Evolutionary conservation across 2,797 vertebrate genomes (phyloP).

Genomic region (Pteronotus mesoamericanus): DNA sequence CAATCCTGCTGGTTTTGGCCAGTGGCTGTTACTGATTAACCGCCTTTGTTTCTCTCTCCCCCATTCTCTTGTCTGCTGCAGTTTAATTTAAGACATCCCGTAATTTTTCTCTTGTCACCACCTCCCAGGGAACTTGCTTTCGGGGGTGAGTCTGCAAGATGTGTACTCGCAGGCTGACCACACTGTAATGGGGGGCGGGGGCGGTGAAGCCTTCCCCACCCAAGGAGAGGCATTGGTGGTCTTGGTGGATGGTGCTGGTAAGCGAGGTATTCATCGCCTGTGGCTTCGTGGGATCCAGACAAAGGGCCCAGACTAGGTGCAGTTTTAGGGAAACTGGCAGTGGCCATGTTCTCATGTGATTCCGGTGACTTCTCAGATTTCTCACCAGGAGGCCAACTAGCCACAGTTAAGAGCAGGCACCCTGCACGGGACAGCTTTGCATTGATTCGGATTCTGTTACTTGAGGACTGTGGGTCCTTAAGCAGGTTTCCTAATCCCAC

Average conservation of each 20-base stretch:
- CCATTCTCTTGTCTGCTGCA: background rate
- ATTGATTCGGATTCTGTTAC: background rate
- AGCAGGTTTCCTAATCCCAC: background rate
- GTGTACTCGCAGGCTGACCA: background rate
- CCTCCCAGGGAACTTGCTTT: background rate
- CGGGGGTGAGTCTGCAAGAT: background rate
- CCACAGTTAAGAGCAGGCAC: background rate
- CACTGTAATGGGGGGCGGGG: background rate
- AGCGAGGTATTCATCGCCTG: background rate
- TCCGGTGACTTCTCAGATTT: background rate
- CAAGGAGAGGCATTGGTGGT: background rate
- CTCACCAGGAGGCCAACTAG: background rate
- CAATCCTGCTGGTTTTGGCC: background rate
- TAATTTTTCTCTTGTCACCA: background rate
- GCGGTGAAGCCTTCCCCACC: background rate
- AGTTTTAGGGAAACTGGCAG: background rate
- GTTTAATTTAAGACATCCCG: background rate
- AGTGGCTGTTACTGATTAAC: background rate
- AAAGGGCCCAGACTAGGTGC: background rate
- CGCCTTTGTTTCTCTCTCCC: background rate
- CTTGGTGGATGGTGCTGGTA: background rate
- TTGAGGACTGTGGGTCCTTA: background rate
- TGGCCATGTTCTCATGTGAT: background rate
- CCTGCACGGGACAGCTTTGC: background rate
- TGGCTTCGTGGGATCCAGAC: background rate